Conservation (phyloP, 1,140 invertebrate genomes). For the Drosophila lini region DNA sequence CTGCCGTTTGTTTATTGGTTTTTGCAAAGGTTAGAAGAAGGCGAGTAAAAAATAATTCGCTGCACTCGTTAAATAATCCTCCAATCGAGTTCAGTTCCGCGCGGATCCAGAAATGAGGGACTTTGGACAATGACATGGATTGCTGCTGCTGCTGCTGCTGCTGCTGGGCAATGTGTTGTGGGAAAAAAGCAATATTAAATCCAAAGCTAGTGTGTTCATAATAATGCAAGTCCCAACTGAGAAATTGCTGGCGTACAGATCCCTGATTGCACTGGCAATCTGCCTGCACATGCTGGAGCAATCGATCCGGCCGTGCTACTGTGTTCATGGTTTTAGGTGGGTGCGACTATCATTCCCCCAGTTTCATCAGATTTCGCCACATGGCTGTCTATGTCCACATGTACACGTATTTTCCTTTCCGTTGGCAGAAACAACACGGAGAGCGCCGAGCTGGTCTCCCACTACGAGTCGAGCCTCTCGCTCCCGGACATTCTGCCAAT, state of each 20-base stretch:
- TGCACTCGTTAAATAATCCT: slow-evolving; percentile 61
- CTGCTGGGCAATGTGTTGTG: slow-evolving; percentile 59
- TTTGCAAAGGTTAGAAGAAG: slow-evolving; percentile 20
- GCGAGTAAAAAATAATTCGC: slow-evolving; percentile 34
- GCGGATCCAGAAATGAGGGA: slow-evolving; percentile 34
- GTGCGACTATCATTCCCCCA: slow-evolving; percentile 4
- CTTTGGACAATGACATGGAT: slow-evolving; percentile 55
- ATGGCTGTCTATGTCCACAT: slow-evolving; percentile 11
- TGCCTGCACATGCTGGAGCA: slow-evolving; percentile 76
- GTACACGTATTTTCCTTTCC: slow-evolving; percentile 1
- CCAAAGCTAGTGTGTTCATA: slow-evolving; percentile 66
- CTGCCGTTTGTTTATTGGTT: slow-evolving; percentile 59
- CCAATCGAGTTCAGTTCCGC: slow-evolving; percentile 38
- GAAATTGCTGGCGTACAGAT: slow-evolving; percentile 64
- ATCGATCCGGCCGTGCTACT: slow-evolving; percentile 81
- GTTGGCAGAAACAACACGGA: slow-evolving; percentile 77
- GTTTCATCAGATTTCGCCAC: slow-evolving; percentile 67
- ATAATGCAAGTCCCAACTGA: slow-evolving; percentile 70
- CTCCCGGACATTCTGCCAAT: slow-evolving; percentile 92
- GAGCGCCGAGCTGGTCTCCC: slow-evolving; percentile 81
- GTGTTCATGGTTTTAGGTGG: slow-evolving; percentile 84
- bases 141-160: slow-evolving; percentile 1
- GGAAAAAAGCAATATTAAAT: slow-evolving; percentile 48
- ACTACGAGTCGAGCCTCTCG: slow-evolving; percentile 88
- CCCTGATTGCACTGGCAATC: slow-evolving; percentile 65